Base-by-base conservation (phyloP, 92 coral and sea anemone genomes). In the Palythoa grandis region DNA sequence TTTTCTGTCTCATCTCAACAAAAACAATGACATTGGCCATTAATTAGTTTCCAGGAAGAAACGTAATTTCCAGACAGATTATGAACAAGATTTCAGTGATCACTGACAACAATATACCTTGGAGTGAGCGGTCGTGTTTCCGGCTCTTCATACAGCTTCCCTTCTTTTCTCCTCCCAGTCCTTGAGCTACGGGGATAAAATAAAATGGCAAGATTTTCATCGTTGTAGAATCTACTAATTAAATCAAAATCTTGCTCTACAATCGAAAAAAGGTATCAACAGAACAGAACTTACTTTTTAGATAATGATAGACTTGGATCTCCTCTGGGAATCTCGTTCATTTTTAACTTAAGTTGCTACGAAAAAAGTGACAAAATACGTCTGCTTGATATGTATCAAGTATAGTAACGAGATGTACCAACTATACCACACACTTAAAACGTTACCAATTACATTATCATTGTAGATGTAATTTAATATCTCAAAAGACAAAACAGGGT, bases 121-220 rank as follows among this genome's bases (percentile, higher is more conserved):
- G 98, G 98, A 48, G 98, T 96, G 82, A 96, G 88, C 1, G 98
- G 98, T 61, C 98, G 86, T 78, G 89, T 88, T 16, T 82, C 78
- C n/a, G 93, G 95, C 75, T 93, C 94, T 87, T 89, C 58, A 60
- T 91, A 91, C 52, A 79, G 68, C 65, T 86, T 79, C 29, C 85
- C 60, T 19, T 79, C 66, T 53, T 73, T 84, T 24, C 71, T 87
- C 37, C 88, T 66, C 23, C 25, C 60, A 19, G 58, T 13, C 29
- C 73, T 80, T 66, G 85, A 80, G 40, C 85, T 80, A 2, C 57
- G 13, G 29, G 38, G 17, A 56, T 52, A 25, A 84, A 73, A 20
- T 24, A 22, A 7, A 78, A 35, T 2, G 39, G 16, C 16, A 58
- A 25, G 72, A 77, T 17, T 13, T 19, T 17, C 35, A 13, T 35